Evolutionary conservation across 2,113 vertebrate species (phyloP).

Genomic region (Burhinus oedicnemus): DNA sequence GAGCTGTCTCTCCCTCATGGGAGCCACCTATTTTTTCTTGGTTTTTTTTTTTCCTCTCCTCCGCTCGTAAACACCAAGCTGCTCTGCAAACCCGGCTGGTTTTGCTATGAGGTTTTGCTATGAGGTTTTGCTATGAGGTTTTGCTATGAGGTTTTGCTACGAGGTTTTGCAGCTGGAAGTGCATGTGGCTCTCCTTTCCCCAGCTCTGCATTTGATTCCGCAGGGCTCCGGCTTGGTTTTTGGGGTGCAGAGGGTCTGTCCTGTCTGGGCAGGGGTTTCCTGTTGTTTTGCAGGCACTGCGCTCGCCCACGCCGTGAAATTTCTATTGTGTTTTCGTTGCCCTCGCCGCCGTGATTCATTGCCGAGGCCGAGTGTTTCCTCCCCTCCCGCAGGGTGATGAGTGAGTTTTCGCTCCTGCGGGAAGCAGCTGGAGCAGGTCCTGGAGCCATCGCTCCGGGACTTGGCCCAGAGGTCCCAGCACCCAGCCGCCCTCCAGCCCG

Average conservation of each 20-base stretch:
- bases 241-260: background rate
- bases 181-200: fast-evolving
- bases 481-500: fast-evolving
- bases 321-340: background rate
- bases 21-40: background rate
- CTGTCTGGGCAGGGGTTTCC: background rate
- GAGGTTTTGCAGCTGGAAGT: background rate
- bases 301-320: fast-evolving
- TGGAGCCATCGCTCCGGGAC: background rate
- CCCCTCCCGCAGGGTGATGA: fast-evolving
- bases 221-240: background rate
- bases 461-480: background rate
- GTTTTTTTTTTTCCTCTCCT: background rate
- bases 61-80: background rate
- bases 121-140: background rate
- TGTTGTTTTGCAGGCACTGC: background rate
- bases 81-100: background rate
- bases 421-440: background rate
- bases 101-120: background rate
- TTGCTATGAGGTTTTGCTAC: background rate
- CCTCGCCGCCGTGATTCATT: fast-evolving
- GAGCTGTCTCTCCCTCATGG: background rate
- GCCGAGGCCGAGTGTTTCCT: background rate
- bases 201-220: fast-evolving
- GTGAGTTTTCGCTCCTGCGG: fast-evolving